A percentile compares a stretch with the other conserved stretches of the same genome.
These are phyloP conservation scores for Syrista parreyssii DNA, from an alignment of 2,888 invertebrate species.

Conservation along the genomic window DNA sequence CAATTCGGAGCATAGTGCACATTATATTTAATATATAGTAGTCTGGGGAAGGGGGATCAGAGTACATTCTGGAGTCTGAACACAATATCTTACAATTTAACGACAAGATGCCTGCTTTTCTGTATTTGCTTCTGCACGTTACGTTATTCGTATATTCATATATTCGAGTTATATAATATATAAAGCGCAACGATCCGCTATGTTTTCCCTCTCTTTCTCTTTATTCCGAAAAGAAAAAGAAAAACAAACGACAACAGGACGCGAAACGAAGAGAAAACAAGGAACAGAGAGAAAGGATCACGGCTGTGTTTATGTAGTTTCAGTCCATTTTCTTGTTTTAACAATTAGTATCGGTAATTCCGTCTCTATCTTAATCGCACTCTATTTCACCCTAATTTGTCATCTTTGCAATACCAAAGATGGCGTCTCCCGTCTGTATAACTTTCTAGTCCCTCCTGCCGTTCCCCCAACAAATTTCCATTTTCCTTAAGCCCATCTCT, in stretches of 20 bases:
- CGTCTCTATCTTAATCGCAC: conserved; percentile 8
- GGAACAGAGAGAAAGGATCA: conserved; percentile 49
- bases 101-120: conserved; percentile 61
- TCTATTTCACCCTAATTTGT: conserved; percentile 29
- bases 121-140: conserved; percentile 59
- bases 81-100: conserved; percentile 64
- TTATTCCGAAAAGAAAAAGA: conserved; percentile 12
- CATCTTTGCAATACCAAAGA: neutral
- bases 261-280: conserved; percentile 42
- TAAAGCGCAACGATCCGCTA: conserved; percentile 57
- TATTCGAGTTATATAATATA: conserved; percentile 51
- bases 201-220: conserved; percentile 15
- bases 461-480: neutral
- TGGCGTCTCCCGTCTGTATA: neutral
- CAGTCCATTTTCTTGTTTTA: conserved; percentile 49
- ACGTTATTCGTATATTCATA: conserved; percentile 54
- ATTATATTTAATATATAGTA: conserved; percentile 59
- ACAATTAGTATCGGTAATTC: conserved; percentile 12
- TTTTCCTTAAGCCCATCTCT: neutral
- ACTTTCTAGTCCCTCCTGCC: neutral
- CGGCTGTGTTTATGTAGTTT: conserved; percentile 44
- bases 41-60: conserved; percentile 53
- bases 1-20: conserved; percentile 63
- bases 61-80: conserved; percentile 63
- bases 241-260: neutral